Base-by-base conservation (phyloP, 2,888 invertebrate genomes). In the Epistrophe grossulariae region DNA sequence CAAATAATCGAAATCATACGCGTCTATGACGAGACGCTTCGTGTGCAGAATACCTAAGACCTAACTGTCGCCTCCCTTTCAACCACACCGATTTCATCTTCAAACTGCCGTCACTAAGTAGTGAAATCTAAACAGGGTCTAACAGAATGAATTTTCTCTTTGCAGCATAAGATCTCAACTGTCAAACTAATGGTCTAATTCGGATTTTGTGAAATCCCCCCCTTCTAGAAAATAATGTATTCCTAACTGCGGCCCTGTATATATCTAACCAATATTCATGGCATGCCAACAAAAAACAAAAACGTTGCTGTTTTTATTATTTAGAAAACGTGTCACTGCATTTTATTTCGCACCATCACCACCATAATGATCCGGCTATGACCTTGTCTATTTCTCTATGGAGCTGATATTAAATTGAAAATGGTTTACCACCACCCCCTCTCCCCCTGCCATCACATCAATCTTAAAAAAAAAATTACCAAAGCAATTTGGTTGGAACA, bases 261-360 rank as follows among this genome's bases (percentile, higher is more conserved):
- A 57, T 64, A 84, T 48, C 64, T 71, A 19, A 57, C 45, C 62
- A 62, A 15, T 24, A 43, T 66, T 66, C 73, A 43, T 66, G 45
- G 38, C 38, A 71, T 55, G 11, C 50, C 31, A 70, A 77, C 72
- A 11, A 81, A 77, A 84, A 81, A 81, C 15, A 81, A 77, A 84
- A 81, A 81, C 38, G 35, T 55, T 66, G 73, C 77, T 57, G 64
- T 81, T 77, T 55, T 79, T 81, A 55, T 55, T 84, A 68, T 84
- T 84, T 71, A 72, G 52, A 31, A 84, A 84, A 85, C 78, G 85
- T 85, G 77, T 85, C 78, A 82, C 55, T 85, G 81, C 81, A 82
- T 85, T 81, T 85, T 82, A 85, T 81, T 85, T 73, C 73, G 68
- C 72, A 60, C 84, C 74, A 28, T 28, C 55, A 24, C 28, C 52